phyloP scores from a whole-genome alignment of 2,888 invertebrate genomes.

The Mactromeris polynyma region DNA sequence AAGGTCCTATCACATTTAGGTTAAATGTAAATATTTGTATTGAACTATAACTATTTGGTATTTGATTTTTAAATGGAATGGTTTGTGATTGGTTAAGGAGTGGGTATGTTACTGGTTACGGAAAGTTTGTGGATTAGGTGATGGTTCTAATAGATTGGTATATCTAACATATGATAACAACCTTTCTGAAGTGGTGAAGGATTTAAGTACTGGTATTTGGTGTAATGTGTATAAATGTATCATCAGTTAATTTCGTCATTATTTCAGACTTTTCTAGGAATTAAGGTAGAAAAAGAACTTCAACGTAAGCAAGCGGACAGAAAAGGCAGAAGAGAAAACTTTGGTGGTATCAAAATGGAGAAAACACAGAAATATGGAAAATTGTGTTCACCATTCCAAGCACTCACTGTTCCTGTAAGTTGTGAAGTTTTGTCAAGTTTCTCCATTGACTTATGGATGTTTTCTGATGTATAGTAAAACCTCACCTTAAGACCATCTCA shows the following conservation, averaged over 20 bases:
- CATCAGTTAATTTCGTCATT: background rate
- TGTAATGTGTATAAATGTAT: background rate
- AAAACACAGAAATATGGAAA: constrained; percentile 83
- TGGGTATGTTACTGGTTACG: background rate
- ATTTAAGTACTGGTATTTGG: background rate
- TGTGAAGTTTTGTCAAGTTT: background rate
- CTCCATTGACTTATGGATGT: background rate
- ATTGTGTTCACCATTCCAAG: constrained; percentile 85
- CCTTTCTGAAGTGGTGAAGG: background rate
- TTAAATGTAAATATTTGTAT: too few species aligned
- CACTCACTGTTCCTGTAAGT: constrained; percentile 72
- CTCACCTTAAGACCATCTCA: too few species aligned
- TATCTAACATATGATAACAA: background rate
- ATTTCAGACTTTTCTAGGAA: constrained; percentile 83
- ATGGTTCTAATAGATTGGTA: background rate
- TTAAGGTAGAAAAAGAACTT: constrained; percentile 81
- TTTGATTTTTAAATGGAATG: too few species aligned
- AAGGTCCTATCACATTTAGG: too few species aligned
- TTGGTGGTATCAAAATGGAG: constrained; percentile 79
- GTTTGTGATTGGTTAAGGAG: background rate
- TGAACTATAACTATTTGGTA: too few species aligned
- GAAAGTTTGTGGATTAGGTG: background rate
- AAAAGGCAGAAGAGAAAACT: constrained; percentile 78
- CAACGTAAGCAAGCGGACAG: constrained; percentile 80
- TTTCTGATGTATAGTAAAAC: too few species aligned